Conservation (phyloP, 2,113 vertebrate genomes). For the Rhinoderma darwinii region DNA sequence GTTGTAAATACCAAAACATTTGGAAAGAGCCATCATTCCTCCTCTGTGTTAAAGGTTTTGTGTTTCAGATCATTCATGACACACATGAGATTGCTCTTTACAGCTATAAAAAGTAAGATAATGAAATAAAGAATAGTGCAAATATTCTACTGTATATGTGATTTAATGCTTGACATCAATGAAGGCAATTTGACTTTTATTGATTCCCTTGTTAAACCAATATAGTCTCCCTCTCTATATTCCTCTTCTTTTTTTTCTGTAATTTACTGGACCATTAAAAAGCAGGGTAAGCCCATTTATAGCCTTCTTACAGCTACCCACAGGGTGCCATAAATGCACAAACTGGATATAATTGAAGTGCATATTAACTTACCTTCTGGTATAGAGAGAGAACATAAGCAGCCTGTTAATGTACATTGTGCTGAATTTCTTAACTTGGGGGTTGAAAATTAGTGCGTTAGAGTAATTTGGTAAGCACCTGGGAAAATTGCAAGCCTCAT, state of each 20-base stretch:
- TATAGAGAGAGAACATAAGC: slow-evolving; percentile 84
- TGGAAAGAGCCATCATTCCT: background rate
- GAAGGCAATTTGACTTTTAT: slow-evolving; percentile 63
- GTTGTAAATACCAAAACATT: slow-evolving; percentile 30
- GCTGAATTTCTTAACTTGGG: slow-evolving; percentile 87
- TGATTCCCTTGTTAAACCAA: slow-evolving; percentile 64
- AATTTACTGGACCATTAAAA: slow-evolving; percentile 71
- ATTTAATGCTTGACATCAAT: slow-evolving; percentile 56
- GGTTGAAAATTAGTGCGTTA: slow-evolving; percentile 91
- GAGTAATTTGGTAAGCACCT: slow-evolving; percentile 90
- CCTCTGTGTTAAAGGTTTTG: slow-evolving; percentile 28
- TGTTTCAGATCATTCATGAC: slow-evolving; percentile 37
- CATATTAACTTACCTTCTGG: slow-evolving; percentile 94
- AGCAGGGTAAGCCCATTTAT: slow-evolving; percentile 74
- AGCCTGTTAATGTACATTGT: slow-evolving; percentile 83
- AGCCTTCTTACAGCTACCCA: slow-evolving; percentile 73
- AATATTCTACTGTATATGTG: slow-evolving; percentile 54
- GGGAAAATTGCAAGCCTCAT: slow-evolving; percentile 91
- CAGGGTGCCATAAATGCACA: slow-evolving; percentile 86
- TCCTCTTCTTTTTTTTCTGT: slow-evolving; percentile 54
- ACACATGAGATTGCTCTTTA: slow-evolving; percentile 39
- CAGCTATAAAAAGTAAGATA: slow-evolving; percentile 45
- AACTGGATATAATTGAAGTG: slow-evolving; percentile 89
- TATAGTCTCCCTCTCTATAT: slow-evolving; percentile 55
- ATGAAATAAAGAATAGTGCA: slow-evolving; percentile 52